Base-by-base conservation (phyloP, 1,140 invertebrate genomes). In the Vollenhovia emeryi region DNA sequence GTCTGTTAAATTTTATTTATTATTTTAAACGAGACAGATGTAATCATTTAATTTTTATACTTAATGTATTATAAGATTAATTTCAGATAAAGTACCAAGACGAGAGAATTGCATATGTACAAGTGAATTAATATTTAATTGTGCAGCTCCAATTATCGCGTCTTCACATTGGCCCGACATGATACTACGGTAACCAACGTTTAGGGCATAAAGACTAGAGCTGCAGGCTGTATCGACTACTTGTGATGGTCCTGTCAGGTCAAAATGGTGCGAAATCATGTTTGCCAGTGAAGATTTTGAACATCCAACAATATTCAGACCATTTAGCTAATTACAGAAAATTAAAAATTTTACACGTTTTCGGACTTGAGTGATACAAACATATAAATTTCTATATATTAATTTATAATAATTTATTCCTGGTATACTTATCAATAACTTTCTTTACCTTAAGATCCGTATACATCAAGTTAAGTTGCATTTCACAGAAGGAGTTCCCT, bases 1-100 rank as follows among this genome's bases (percentile, higher is more conserved):
- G 33, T 6, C 33, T 6, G 33, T 36, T 36, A 6, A 36, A 36
- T 5, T 36, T 36, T 36, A 6, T 36, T 36, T 36, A 36, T 36
- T 36, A 6, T 36, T 36, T 0, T 36, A 6, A 36, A 36, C 6
- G 33, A 36, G 33, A 36, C n/a, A 36, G 6, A 36, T 36, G 43
- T n/a, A 11, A 52, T 52, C 18, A 0, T 52, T 52, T 52, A 52
- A 52, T 52, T 52, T 52, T 52, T n/a, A n/a, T 18, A 4, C 6
- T n/a, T n/a, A 52, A 6, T n/a, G 30, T 30, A 60, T 33, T 30
- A 15, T 0, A 33, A 6, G 27, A 60, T 33, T 52, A 52, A 18
- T 62, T 62, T 15, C 33, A 36, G 6, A 15, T 15, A 30, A 62
- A 66, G 36, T 69, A 69, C 66, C 66, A 48, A 69, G 66, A 27